Base-by-base conservation (phyloP, 2,113 vertebrate genomes). In the Maccullochella peelii region DNA sequence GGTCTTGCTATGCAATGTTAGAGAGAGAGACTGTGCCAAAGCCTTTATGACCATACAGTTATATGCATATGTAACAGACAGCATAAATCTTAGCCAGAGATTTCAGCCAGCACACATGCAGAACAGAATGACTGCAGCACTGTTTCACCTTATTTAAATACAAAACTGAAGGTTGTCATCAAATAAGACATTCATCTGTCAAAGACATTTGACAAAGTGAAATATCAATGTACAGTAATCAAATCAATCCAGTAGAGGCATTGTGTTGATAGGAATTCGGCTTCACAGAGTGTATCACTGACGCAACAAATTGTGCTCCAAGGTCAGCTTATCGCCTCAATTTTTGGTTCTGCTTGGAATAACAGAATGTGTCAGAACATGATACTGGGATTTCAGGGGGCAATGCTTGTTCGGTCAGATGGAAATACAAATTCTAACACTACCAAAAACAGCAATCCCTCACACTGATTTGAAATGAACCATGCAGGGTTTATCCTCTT, bases 301-400 rank as follows among this genome's bases (percentile, higher is more conserved):
- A 73, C 78, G 71, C 57, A 84, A 68, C 77, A 84, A 52, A 63
- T 57, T 42, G 57, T 85, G 30, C 73, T 81, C 70, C 8, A 21
- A 79, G 73, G 84, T 90, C 82, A 86, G 38, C 58, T 87, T 81
- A 86, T 92, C 83, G 30, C 33, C 62, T 65, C 6, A 4, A 57
- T 77, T 79, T 83, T 72, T 75, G 47, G 54, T 84, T 90, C 73
- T 62, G 73, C 66, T 63, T 69, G 59, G 66, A 77, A 74, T 81
- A 75, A 82, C 78, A 84, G 40, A 84, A 88, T 83, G 87, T 88
- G 83, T 86, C 80, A 87, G 79, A 90, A 82, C 71, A 85, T 84
- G 83, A 92, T 86, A 89, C 27, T 18, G 57, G 65, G 57, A 68
- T 87, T 82, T 89, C 80, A 58, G 78, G 42, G 33, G 57, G 83